Evolutionary conservation across 2,797 vertebrate genomes (phyloP).

Genomic region (Ciconia nigra): DNA sequence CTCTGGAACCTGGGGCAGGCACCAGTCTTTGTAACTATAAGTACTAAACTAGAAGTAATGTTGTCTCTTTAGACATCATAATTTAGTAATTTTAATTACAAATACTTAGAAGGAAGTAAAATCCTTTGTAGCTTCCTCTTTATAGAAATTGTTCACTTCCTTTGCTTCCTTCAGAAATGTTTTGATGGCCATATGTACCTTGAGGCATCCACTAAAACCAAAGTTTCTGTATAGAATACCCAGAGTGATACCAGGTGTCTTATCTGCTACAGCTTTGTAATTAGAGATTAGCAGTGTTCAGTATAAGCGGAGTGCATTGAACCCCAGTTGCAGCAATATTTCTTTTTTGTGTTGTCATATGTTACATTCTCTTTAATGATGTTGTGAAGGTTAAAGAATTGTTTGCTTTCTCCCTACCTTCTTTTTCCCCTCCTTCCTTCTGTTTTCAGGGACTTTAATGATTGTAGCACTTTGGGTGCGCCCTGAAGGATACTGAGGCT

Average conservation of each 20-base stretch:
- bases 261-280: neutral
- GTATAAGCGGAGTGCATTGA: neutral
- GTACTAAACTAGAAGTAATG: neutral
- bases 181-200: neutral
- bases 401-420: neutral
- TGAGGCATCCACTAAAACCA: neutral
- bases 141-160: neutral
- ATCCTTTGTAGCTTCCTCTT: neutral
- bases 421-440: neutral
- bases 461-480: neutral
- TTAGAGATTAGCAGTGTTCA: neutral
- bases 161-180: neutral
- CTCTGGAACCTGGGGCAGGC: neutral
- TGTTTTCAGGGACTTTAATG: neutral
- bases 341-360: neutral
- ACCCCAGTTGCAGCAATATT: neutral
- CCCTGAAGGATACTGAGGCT: neutral
- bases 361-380: neutral
- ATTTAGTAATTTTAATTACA: neutral
- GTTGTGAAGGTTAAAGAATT: neutral
- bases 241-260: neutral
- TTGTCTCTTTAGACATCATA: neutral
- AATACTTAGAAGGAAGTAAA: neutral
- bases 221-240: neutral
- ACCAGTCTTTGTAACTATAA: neutral